Evolutionary conservation across 2,797 vertebrate species (phyloP).

Genomic region (Psittacula echo): DNA sequence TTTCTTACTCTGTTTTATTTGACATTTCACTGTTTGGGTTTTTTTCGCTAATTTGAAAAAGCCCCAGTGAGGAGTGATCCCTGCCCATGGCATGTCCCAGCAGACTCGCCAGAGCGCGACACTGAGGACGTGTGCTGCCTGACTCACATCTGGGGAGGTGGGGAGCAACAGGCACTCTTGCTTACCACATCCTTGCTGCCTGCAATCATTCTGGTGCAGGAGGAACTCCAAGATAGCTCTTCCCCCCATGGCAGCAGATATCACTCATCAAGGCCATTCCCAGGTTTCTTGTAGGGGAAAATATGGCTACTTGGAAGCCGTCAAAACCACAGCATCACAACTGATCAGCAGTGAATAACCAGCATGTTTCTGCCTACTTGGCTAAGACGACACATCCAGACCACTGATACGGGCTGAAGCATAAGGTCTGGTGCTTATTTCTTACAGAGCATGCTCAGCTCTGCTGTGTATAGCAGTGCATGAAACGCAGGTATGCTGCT

Average conservation of each 20-base stretch:
- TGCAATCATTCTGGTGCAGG: accelerated
- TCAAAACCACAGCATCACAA: accelerated
- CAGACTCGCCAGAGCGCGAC: background rate
- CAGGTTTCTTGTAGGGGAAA: background rate
- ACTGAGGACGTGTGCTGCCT: background rate
- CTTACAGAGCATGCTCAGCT: background rate
- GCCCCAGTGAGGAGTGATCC: background rate
- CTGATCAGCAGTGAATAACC: background rate
- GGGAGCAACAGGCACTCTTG: background rate
- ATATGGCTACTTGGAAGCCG: background rate
- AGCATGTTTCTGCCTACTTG: background rate
- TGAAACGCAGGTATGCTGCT: background rate
- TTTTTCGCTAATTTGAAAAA: slow-evolving; percentile 4
- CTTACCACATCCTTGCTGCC: background rate
- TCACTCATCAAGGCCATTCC: background rate
- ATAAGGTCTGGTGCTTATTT: accelerated
- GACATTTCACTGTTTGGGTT: background rate
- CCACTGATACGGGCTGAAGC: background rate
- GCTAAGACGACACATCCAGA: background rate
- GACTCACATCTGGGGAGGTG: accelerated
- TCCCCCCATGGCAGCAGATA: background rate
- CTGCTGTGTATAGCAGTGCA: background rate
- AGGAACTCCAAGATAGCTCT: background rate
- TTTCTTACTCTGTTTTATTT: slow-evolving; percentile 23
- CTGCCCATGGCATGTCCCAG: background rate